These are phyloP conservation scores for Coregonus ussuriensis DNA, from an alignment of 2,797 vertebrate species.

Conservation along the genomic window DNA sequence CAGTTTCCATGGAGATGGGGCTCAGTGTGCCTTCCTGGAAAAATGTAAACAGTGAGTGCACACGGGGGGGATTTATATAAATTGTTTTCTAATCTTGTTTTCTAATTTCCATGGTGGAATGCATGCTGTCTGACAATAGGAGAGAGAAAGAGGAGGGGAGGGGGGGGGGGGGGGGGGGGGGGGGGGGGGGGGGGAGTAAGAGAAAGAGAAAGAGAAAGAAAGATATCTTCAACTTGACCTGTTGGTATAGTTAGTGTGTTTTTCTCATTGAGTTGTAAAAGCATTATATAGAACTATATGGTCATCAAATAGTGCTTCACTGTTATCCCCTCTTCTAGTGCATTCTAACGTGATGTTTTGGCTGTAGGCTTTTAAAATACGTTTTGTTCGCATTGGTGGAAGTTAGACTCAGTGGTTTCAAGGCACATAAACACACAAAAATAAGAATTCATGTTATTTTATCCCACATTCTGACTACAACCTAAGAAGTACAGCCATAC, in stretches of 20 bases:
- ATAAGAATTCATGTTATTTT: not conserved
- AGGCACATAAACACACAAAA: too few relatives aligned
- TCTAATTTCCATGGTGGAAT: constrained; percentile 73
- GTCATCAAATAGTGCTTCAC: too few relatives aligned
- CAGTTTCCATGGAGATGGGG: constrained; percentile 81
- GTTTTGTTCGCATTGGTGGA: not conserved
- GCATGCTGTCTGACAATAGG: constrained; percentile 67
- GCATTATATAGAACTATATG: not conserved
- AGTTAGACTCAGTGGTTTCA: not conserved
- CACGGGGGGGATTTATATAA: constrained; percentile 73
- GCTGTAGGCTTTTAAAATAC: not conserved
- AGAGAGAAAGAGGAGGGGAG: not conserved
- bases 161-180: constrained; percentile 11
- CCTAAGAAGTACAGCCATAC: not conserved
- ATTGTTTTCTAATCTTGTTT: constrained; percentile 75
- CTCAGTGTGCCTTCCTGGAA: constrained; percentile 61
- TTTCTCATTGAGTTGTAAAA: not conserved
- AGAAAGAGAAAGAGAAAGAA: constrained; percentile 29
- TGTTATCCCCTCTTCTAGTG: not conserved
- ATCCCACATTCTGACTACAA: not conserved
- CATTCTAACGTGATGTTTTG: not conserved
- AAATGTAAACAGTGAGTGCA: constrained; percentile 72
- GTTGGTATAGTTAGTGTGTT: constrained; percentile 20
- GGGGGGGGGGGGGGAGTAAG: constrained; percentile 15
- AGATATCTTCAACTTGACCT: constrained; percentile 40